Evolutionary conservation across 2,113 vertebrate species (phyloP).

Genomic region (Eretmochelys imbricata): DNA sequence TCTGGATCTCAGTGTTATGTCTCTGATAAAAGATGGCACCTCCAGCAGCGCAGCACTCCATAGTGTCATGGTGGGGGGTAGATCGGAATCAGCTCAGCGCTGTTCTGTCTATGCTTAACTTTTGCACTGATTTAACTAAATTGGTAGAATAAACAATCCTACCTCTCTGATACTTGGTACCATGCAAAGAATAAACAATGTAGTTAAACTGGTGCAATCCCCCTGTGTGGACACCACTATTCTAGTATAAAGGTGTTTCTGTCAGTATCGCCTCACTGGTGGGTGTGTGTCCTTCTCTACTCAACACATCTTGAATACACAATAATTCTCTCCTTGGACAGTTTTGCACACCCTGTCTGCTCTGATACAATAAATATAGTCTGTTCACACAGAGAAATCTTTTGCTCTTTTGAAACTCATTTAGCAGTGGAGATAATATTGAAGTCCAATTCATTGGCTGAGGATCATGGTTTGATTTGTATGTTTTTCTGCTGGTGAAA

Average conservation of each 20-base stretch:
- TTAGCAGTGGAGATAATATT: constrained; percentile 18
- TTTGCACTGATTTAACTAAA: background rate
- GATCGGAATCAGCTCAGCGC: background rate
- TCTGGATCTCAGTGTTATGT: background rate
- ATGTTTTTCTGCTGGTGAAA: constrained; percentile 36
- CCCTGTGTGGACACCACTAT: background rate
- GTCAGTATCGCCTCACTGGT: background rate
- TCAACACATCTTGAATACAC: background rate
- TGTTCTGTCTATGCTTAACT: background rate
- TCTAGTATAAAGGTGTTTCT: background rate
- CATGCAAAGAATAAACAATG: background rate
- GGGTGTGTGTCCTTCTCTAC: background rate
- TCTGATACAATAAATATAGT: constrained; percentile 15
- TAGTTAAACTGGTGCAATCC: background rate
- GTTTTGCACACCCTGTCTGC: background rate
- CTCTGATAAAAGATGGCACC: constrained; percentile 7
- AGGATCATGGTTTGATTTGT: constrained; percentile 43
- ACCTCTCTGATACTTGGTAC: too few relatives aligned
- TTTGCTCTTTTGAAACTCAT: constrained; percentile 28
- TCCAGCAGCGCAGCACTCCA: background rate
- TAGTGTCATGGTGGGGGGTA: background rate
- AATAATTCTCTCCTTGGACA: background rate
- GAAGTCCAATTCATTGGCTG: constrained; percentile 20
- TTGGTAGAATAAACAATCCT: background rate
- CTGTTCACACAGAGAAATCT: background rate